Base-by-base conservation (phyloP, 2,797 vertebrate species). In the Melanogrammus aeglefinus region DNA sequence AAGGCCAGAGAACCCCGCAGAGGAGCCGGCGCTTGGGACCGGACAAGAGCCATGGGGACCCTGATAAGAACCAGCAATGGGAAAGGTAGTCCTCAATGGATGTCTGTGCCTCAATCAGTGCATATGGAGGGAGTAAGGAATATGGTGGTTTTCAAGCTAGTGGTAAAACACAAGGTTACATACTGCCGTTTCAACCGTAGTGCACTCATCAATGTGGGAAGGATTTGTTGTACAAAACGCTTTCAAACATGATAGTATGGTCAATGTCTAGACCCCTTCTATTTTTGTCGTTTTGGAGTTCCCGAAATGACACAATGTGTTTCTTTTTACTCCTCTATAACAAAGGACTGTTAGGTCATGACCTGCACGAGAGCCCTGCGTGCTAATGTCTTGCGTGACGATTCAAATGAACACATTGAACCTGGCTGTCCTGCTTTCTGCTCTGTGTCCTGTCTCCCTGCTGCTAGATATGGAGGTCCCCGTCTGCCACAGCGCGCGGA, bases 21-120 rank as follows among this genome's bases (percentile, higher is more conserved):
- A 27, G 76, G 71, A 29, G 27, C 7, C 35, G 0, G 0, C 5
- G 38, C 16, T 0, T 86, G 87, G 89, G 84, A 83, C 73, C 72
- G 47, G 73, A 76, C 75, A 2, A 78, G 87, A 7, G 27, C 77
- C 6, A 8, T 31, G 1, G 38, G 73, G 39, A 66, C 73, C 73
- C 73, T 71, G 73, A 27, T 70, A 33, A 36, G 29, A 14, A 74
- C 35, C 47, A 10, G 39, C 33, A n/a, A 63, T 38, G 47, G 7
- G 14, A 73, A 10, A 75, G 78, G 78, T 79, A 74, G 18, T 41
- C 38, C 14, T 72, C 21, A 3, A 21, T 44, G n/a, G 8, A 24
- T 21, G 41, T 7, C 18, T 9, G 14, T 75, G 18, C 3, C 10
- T 31, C 35, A 29, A 51, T 21, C 47, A 39, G 38, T 38, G 36